These are phyloP conservation scores for Hydropsyche tenuis DNA, from an alignment of 1,140 invertebrate genomes.

Conservation along the genomic window DNA sequence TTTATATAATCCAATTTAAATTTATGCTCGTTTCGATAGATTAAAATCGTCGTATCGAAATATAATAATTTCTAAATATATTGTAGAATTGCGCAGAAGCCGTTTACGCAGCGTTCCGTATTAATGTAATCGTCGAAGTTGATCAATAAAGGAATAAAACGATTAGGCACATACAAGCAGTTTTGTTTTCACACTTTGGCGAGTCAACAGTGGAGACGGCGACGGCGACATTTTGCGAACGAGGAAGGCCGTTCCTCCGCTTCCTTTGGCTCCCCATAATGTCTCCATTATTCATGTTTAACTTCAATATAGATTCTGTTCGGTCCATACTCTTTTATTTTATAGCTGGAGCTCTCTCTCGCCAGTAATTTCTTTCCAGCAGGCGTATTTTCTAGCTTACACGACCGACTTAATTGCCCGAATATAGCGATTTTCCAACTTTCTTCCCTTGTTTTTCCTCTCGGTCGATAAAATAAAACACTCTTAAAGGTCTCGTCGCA, in stretches of 20 bases:
- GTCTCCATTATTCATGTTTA: slow-evolving; percentile 39
- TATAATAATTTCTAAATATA: too few species aligned
- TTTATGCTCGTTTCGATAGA: too few species aligned
- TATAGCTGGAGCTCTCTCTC: slow-evolving; percentile 5
- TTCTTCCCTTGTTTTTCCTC: slow-evolving; percentile 35
- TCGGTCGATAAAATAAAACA: slow-evolving; percentile 5
- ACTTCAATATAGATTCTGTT: slow-evolving; percentile 33
- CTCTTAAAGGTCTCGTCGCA: too few species aligned
- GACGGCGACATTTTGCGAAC: not conserved
- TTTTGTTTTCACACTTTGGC: too few species aligned
- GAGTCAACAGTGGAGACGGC: too few species aligned
- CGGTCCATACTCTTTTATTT: slow-evolving; percentile 27
- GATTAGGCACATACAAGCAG: too few species aligned
- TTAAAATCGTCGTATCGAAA: too few species aligned
- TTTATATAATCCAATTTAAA: too few species aligned
- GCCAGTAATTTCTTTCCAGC: slow-evolving; percentile 33
- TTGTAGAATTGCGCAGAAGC: too few species aligned
- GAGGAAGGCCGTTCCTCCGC: not conserved
- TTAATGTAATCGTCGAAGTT: too few species aligned
- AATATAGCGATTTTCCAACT: slow-evolving; percentile 48
- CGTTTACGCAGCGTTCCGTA: too few species aligned
- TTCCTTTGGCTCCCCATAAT: slow-evolving; percentile 6
- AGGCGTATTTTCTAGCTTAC: slow-evolving; percentile 46
- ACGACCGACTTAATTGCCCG: slow-evolving; percentile 48
- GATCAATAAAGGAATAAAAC: too few species aligned